Evolutionary conservation across 2,113 vertebrate genomes (phyloP).

Genomic region (Lophius piscatorius): DNA sequence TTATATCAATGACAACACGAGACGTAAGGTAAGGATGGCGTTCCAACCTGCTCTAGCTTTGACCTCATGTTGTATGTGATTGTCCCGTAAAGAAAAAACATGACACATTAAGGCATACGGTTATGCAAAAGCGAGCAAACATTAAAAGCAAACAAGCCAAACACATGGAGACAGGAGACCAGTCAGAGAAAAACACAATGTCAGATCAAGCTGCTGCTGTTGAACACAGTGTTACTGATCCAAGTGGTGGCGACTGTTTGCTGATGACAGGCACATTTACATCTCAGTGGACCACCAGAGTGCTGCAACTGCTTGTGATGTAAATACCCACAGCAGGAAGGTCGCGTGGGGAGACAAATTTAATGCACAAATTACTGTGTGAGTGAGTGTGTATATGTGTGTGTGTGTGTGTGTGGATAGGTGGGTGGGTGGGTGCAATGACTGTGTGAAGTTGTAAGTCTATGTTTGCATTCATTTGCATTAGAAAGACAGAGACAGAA

Average conservation of each 20-base stretch:
- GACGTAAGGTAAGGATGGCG: no score
- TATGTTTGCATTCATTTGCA: slow-evolving; percentile 32
- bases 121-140: background rate
- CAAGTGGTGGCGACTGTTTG: slow-evolving; percentile 20
- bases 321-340: slow-evolving; percentile 53
- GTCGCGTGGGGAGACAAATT: slow-evolving; percentile 15
- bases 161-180: background rate
- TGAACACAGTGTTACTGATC: background rate
- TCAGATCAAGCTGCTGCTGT: no score
- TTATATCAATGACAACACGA: no score
- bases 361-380: no score
- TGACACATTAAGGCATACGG: no score
- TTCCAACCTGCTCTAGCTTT: no score
- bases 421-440: background rate
- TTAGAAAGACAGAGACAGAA: slow-evolving; percentile 27
- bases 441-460: slow-evolving; percentile 9
- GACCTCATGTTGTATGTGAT: no score
- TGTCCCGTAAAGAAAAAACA: no score
- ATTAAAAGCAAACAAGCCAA: slow-evolving; percentile 1
- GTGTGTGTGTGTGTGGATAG: slow-evolving; percentile 8
- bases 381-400: slow-evolving; percentile 16
- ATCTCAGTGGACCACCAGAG: slow-evolving; percentile 48
- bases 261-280: slow-evolving; percentile 47
- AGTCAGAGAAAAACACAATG: slow-evolving; percentile 6
- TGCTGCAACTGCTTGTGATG: slow-evolving; percentile 55